A percentile compares a stretch with the other conserved stretches of the same genome.
Evolutionary conservation across 2,113 vertebrate species (phyloP).

Genomic region (Oceanodroma tethys): DNA sequence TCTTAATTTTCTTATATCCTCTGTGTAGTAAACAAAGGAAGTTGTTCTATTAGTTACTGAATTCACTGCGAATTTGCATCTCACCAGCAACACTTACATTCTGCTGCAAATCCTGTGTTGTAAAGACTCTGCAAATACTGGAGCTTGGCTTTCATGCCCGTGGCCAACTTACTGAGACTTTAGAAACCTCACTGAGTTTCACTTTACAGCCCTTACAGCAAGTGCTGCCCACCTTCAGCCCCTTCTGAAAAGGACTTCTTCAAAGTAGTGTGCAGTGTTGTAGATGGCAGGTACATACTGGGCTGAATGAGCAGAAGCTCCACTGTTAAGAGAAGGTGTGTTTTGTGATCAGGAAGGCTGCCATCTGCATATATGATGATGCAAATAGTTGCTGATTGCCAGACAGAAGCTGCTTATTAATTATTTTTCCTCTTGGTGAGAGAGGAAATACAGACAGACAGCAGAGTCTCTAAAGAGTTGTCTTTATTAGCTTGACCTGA

Average conservation of each 20-base stretch:
- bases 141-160: background rate
- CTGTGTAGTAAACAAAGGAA: slow-evolving; percentile 64
- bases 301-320: background rate
- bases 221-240: background rate
- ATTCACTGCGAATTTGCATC: background rate
- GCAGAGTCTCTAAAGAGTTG: background rate
- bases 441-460: slow-evolving; percentile 1
- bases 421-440: slow-evolving; percentile 37
- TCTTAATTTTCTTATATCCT: slow-evolving; percentile 52
- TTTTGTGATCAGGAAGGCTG: background rate
- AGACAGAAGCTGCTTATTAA: slow-evolving; percentile 59
- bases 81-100: fast-evolving
- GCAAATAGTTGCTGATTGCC: slow-evolving; percentile 31
- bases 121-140: background rate
- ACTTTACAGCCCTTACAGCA: fast-evolving
- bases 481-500: slow-evolving; percentile 49
- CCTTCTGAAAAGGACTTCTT: background rate
- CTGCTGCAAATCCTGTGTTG: background rate
- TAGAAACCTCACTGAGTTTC: background rate
- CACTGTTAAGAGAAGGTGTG: background rate
- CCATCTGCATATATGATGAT: background rate
- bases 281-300: fast-evolving
- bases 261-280: fast-evolving
- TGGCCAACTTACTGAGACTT: background rate
- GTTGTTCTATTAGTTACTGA: slow-evolving; percentile 24